Evolutionary conservation across 2,797 vertebrate genomes (phyloP).

Genomic region (Eremophila alpestris): DNA sequence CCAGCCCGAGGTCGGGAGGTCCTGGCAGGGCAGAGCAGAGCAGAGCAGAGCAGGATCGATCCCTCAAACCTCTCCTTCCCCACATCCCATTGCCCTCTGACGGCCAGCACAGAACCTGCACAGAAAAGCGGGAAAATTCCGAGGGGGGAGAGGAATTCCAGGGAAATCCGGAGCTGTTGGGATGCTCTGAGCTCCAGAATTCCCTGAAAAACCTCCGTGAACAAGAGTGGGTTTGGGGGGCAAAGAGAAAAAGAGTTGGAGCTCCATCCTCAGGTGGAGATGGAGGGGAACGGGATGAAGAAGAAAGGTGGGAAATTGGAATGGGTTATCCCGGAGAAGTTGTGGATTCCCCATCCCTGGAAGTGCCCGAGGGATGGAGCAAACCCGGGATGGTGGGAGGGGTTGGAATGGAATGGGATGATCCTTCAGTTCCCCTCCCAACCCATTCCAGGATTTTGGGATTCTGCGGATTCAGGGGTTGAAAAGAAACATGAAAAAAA

Average conservation of each 20-base stretch:
- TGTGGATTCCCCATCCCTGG: background rate
- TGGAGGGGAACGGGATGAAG: background rate
- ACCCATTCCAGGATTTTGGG: background rate
- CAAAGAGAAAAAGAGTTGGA: background rate
- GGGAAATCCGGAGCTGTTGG: accelerated
- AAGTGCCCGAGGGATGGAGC: background rate
- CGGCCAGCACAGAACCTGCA: background rate
- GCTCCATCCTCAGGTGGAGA: background rate
- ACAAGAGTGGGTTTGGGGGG: too few species aligned
- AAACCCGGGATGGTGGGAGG: accelerated
- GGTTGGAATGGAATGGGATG: accelerated
- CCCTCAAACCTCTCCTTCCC: background rate
- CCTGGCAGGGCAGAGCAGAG: background rate
- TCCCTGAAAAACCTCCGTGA: background rate
- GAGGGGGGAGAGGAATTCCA: accelerated
- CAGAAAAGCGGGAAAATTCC: background rate
- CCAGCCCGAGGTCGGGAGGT: constrained; percentile 22
- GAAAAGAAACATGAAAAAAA: background rate
- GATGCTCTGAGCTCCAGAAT: background rate
- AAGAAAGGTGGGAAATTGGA: background rate
- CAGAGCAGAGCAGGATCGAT: background rate
- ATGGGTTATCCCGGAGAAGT: accelerated
- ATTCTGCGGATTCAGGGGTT: background rate
- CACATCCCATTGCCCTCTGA: constrained; percentile 7
- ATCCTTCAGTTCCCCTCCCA: background rate